These are phyloP conservation scores for Vombatus ursinus DNA, from an alignment of 2,113 vertebrate species.

Conservation along the genomic window DNA sequence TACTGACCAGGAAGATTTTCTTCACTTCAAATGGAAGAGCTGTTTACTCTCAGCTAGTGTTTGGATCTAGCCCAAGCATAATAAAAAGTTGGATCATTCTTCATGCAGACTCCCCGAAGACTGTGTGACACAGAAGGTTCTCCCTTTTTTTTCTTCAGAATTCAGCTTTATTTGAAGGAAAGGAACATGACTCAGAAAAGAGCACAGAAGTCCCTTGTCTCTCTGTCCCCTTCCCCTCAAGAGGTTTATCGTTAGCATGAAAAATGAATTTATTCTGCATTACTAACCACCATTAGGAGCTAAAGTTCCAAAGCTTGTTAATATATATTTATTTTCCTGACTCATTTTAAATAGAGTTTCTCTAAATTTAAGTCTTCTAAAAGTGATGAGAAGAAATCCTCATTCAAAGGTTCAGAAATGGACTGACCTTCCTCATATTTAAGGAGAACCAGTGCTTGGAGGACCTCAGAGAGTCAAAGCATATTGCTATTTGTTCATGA, in stretches of 20 bases:
- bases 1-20: neutral
- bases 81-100: neutral
- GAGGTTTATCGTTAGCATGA: neutral
- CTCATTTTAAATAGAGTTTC: slow-evolving; percentile 31
- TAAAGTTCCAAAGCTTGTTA: slow-evolving; percentile 38
- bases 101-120: neutral
- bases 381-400: neutral
- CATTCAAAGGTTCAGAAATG: neutral
- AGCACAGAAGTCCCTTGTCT: slow-evolving; percentile 40
- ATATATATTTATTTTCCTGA: slow-evolving; percentile 40
- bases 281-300: slow-evolving; percentile 40
- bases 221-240: neutral
- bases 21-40: neutral
- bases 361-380: slow-evolving; percentile 40
- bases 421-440: neutral
- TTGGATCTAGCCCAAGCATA: neutral
- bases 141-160: neutral
- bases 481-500: neutral
- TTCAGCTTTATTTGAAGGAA: slow-evolving; percentile 27
- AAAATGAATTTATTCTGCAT: slow-evolving; percentile 49
- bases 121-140: neutral
- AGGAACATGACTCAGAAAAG: slow-evolving; percentile 33
- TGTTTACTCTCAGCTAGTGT: neutral
- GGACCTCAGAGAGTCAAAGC: neutral
- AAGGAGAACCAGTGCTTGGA: neutral